Evolutionary conservation across 2,113 vertebrate genomes (phyloP).

Genomic region (Ranitomeya variabilis): DNA sequence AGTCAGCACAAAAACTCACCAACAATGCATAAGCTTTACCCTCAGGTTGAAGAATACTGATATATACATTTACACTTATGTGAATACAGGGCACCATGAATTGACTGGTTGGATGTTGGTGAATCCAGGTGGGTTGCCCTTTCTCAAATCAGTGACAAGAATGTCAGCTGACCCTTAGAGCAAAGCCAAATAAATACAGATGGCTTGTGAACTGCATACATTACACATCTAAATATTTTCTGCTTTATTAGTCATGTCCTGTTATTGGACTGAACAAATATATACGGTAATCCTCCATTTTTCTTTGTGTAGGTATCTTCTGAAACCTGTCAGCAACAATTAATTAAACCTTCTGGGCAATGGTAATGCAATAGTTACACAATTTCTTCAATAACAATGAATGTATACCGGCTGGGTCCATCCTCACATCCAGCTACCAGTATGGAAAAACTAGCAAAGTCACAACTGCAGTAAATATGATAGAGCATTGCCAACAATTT

Average conservation of each 20-base stretch:
- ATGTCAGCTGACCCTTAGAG: not conserved
- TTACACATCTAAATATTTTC: not conserved
- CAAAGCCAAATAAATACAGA: not conserved
- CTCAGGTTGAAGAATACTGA: no score
- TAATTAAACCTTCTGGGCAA: not conserved
- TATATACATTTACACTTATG: no score
- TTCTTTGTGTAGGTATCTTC: not conserved
- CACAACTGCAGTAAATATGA: not conserved
- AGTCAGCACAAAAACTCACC: no score
- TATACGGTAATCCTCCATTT: not conserved
- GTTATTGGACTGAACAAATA: not conserved
- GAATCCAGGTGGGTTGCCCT: no score
- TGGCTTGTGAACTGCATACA: no score
- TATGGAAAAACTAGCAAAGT: not conserved
- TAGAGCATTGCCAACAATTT: not conserved
- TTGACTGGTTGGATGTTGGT: no score
- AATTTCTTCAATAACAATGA: not conserved
- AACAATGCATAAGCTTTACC: no score
- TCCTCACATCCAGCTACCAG: not conserved
- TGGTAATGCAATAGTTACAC: not conserved
- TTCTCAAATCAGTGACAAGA: not conserved
- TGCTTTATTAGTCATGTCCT: not conserved
- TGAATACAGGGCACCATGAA: no score
- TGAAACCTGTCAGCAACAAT: not conserved
- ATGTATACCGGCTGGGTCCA: conserved; percentile 1